Evolutionary conservation across 2,888 invertebrate species (phyloP).

Genomic region (Uropetala carovei): DNA sequence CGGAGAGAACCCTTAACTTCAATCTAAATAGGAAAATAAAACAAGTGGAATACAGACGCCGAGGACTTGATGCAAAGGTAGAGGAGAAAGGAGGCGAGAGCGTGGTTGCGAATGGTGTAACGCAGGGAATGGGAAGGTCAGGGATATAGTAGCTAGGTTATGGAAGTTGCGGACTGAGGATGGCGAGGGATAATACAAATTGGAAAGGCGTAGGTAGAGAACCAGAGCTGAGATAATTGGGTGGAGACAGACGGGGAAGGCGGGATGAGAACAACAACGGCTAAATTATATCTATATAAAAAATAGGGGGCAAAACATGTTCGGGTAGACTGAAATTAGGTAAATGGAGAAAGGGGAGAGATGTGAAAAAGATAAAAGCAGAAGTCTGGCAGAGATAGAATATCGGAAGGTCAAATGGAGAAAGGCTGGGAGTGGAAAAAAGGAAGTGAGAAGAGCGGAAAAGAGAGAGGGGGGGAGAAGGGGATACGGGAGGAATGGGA

Average conservation of each 20-base stretch:
- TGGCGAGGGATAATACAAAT: no score
- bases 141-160: background rate
- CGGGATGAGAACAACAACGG: no score
- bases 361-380: background rate
- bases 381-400: background rate
- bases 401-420: background rate
- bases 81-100: background rate
- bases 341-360: background rate
- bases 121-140: background rate
- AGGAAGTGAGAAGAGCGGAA: background rate
- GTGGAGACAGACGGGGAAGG: no score
- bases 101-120: no score
- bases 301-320: no score
- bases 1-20: no score
- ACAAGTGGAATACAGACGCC: no score
- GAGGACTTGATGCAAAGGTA: no score
- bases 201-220: no score
- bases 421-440: background rate
- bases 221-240: no score
- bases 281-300: no score
- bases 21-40: no score
- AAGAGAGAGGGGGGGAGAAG: background rate
- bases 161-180: background rate
- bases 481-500: background rate
- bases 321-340: background rate